Percentiles rank a stretch among this genome's conserved stretches.
These are phyloP conservation scores for Porites evermanni DNA, from an alignment of 92 coral and sea anemone species.

Conservation along the genomic window DNA sequence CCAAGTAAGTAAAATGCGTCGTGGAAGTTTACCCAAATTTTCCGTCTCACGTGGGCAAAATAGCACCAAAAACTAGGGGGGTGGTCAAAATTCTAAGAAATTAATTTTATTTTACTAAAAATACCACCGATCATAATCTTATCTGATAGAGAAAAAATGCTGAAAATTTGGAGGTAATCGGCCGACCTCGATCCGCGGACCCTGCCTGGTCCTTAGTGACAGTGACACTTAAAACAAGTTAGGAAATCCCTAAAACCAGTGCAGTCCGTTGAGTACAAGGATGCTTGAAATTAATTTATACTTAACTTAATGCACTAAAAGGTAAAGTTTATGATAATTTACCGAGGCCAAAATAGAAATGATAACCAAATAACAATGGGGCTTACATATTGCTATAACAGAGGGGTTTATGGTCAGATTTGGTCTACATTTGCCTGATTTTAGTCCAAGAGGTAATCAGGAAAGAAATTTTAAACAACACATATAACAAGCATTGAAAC, in stretches of 20 bases:
- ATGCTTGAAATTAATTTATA: neutral
- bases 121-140: slow-evolving; percentile 27
- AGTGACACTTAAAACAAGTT: slow-evolving; percentile 43
- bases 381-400: neutral
- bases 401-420: neutral
- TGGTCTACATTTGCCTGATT: no score
- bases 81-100: slow-evolving; percentile 27
- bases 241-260: slow-evolving; percentile 13
- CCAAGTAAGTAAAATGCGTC: slow-evolving; percentile 3
- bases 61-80: slow-evolving; percentile 41
- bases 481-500: no score
- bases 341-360: slow-evolving; percentile 12
- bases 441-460: no score
- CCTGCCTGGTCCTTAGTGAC: slow-evolving; percentile 57
- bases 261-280: neutral
- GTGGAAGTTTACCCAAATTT: slow-evolving; percentile 38
- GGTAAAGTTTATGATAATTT: neutral
- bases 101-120: slow-evolving; percentile 18
- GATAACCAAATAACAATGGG: neutral
- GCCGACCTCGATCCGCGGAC: slow-evolving; percentile 51
- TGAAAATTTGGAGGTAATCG: slow-evolving; percentile 37
- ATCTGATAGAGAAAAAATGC: slow-evolving; percentile 45
- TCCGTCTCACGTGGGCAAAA: slow-evolving; percentile 11
- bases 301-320: neutral
- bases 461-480: no score